These are phyloP conservation scores for Aphelenchoides bicaudatus DNA, from an alignment of 2,888 invertebrate species.

Conservation along the genomic window DNA sequence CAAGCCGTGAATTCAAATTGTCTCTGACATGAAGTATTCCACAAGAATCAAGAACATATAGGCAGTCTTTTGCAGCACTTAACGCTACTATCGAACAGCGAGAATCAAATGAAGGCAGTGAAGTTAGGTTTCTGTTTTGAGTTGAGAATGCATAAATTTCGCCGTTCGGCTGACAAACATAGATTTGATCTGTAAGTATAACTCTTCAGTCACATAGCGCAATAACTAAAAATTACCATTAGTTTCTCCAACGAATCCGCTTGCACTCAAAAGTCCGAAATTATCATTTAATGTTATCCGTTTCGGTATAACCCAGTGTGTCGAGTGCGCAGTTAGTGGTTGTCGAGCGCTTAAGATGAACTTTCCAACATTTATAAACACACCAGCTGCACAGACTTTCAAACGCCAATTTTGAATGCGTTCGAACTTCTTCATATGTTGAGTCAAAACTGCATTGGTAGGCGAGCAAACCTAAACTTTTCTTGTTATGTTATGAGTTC, in stretches of 20 bases:
- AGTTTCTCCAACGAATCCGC: slow-evolving; percentile 20
- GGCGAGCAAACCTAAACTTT: slow-evolving; percentile 4
- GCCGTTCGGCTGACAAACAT: slow-evolving; percentile 27
- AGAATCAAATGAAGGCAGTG: slow-evolving; percentile 24
- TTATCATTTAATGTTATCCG: slow-evolving; percentile 30
- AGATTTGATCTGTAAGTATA: slow-evolving; percentile 23
- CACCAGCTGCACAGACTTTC: slow-evolving; percentile 31
- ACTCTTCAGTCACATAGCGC: not conserved
- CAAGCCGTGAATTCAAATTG: slow-evolving; percentile 7
- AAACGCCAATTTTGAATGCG: slow-evolving; percentile 34
- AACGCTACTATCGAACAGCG: slow-evolving; percentile 18
- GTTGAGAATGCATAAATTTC: slow-evolving; percentile 31
- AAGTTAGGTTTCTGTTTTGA: slow-evolving; percentile 27
- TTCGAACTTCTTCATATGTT: slow-evolving; percentile 22
- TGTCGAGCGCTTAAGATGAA: slow-evolving; percentile 26
- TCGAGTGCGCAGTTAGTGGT: slow-evolving; percentile 29
- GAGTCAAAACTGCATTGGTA: not conserved
- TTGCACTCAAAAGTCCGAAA: slow-evolving; percentile 30
- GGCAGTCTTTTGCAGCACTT: slow-evolving; percentile 16
- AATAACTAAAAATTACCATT: slow-evolving; percentile 1
- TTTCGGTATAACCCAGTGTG: slow-evolving; percentile 27
- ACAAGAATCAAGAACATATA: slow-evolving; percentile 29
- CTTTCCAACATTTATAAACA: slow-evolving; percentile 32
- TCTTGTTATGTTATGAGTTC: not conserved
- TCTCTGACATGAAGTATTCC: slow-evolving; percentile 23